Base-by-base conservation (phyloP, 2,797 vertebrate species). In the Percopsis omiscomaycus region DNA sequence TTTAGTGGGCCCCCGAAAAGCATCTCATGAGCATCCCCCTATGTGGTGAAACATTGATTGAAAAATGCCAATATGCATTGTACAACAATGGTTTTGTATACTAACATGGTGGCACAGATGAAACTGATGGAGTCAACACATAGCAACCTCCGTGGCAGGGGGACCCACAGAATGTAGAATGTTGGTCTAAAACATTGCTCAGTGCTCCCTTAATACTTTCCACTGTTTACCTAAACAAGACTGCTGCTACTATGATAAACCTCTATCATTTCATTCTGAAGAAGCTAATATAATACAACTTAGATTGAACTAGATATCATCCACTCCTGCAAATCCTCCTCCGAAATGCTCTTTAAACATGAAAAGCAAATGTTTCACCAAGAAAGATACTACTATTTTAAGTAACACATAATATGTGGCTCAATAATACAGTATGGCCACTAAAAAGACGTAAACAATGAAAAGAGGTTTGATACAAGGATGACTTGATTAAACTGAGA, bases 361-460 rank as follows among this genome's bases (percentile, higher is more conserved):
- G 45, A 83, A 70, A 77, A 82, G 59, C 82, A 86, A 85, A 87
- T 84, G 84, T 81, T 78, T 60, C 61, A 15, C 15, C 16, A 8
- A n/a, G 67, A 68, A 63, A 79, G 67, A 80, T 84, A 52, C 51
- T 60, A 32, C 81, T 14, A 55, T 60, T 79, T 54, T 55, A 59
- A 22, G 30, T 50, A 73, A 77, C 13, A 49, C 48, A 78, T 68
- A 68, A 57, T 76, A 69, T 64, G 59, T 56, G 69, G 71, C 55
- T 65, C 56, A 54, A 56, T 58, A 49, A 69, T 78, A 71, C 65
- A 80, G 22, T 66, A 13, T 66, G 71, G 52, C 0, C 3, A 61
- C 55, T 74, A 51, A 75, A 51, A 73, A 56, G 37, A 74, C 62
- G 54, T 46, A 60, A 47, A 60, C 44, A 16, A 30, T 63, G 14